These are phyloP conservation scores for Cryptotermes secundus DNA, from an alignment of 1,140 invertebrate species.

Conservation along the genomic window DNA sequence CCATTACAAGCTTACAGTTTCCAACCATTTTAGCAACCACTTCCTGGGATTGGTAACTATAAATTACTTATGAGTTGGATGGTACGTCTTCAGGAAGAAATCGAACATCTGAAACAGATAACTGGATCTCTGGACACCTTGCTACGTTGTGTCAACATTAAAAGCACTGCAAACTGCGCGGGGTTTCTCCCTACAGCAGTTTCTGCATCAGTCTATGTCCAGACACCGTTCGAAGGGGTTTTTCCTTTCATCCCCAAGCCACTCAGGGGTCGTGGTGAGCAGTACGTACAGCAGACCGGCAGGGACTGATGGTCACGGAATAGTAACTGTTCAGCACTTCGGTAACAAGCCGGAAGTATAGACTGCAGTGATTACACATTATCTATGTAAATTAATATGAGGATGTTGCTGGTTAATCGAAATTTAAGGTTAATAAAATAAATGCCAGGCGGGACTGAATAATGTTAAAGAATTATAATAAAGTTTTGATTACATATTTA, in stretches of 20 bases:
- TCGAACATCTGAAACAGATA: background rate
- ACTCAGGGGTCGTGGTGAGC: background rate
- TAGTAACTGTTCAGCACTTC: background rate
- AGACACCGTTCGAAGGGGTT: too few species aligned
- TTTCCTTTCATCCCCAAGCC: background rate
- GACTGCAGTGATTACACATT: too few species aligned
- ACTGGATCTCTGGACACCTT: background rate
- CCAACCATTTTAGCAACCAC: background rate
- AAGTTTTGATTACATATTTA: too few species aligned
- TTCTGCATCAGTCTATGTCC: too few species aligned
- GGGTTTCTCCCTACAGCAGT: background rate
- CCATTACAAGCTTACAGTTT: background rate
- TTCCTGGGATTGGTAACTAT: background rate
- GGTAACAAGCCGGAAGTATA: background rate
- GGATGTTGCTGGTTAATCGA: too few species aligned
- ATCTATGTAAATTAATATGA: too few species aligned
- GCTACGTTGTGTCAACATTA: background rate
- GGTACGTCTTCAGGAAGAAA: background rate
- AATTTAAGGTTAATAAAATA: too few species aligned
- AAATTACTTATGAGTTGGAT: background rate
- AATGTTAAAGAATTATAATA: too few species aligned
- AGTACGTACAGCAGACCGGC: background rate
- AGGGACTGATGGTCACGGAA: background rate
- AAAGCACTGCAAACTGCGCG: background rate
- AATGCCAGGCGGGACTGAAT: too few species aligned